These are phyloP conservation scores for Mus spretus DNA, from an alignment of 2,797 vertebrate species.

Conservation along the genomic window DNA sequence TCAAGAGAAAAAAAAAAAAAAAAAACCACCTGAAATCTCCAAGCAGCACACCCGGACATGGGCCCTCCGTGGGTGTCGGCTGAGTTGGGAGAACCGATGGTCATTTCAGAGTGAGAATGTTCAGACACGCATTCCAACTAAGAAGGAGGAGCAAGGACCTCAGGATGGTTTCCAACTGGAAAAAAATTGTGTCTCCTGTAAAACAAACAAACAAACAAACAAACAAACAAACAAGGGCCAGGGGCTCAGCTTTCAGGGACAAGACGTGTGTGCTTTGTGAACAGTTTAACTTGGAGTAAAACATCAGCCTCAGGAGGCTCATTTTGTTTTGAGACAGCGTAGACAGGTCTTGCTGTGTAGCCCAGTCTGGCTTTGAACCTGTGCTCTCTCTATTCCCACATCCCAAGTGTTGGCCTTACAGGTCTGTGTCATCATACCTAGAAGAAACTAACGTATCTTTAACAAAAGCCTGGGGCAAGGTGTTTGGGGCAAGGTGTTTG, in stretches of 20 bases:
- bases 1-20: not conserved
- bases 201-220: not conserved
- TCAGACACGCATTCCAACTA: not conserved
- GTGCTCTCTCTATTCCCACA: not conserved
- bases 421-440: too few relatives aligned
- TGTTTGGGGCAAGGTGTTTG: not conserved
- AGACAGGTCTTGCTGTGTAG: not conserved
- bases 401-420: not conserved
- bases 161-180: not conserved
- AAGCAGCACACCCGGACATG: not conserved
- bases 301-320: not conserved
- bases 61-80: not conserved
- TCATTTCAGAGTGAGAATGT: not conserved
- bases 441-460: conserved; percentile 28
- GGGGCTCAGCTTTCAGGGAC: conserved; percentile 1
- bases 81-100: not conserved
- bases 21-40: not conserved
- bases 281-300: conserved; percentile 45
- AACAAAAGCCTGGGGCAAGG: not conserved
- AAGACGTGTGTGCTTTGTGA: not conserved
- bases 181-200: conserved; percentile 21
- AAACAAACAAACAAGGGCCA: not conserved
- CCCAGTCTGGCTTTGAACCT: not conserved
- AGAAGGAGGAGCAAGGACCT: not conserved
- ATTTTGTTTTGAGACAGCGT: not conserved